Evolutionary conservation across 2,797 vertebrate species (phyloP).

Genomic region (Scolopax rusticola): DNA sequence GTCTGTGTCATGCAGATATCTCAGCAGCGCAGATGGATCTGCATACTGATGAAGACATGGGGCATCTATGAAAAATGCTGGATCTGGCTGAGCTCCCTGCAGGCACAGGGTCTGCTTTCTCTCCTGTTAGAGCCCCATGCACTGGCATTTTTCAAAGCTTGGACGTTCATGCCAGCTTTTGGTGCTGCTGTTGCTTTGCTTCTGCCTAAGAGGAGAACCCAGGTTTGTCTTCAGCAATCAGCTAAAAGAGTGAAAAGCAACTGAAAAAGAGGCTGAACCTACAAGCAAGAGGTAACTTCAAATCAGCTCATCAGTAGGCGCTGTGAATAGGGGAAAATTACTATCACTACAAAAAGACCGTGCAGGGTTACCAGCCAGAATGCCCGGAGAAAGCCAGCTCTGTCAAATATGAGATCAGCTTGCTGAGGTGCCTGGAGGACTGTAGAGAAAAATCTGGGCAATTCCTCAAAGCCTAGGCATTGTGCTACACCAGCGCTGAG

Average conservation of each 20-base stretch:
- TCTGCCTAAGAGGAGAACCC: not conserved
- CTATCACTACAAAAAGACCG: not conserved
- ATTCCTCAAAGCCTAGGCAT: conserved; percentile 37
- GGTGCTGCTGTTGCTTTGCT: not conserved
- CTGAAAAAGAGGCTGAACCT: not conserved
- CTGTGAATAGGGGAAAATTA: not conserved
- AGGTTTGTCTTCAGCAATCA: conserved; percentile 11
- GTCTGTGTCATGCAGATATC: conserved; percentile 65
- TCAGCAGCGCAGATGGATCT: conserved; percentile 46
- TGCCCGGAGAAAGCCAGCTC: conserved; percentile 17
- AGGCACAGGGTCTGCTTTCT: conserved; percentile 14
- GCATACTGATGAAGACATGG: conserved; percentile 66
- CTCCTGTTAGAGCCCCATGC: not conserved
- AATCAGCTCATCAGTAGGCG: conserved; percentile 5
- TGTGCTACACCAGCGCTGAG: not conserved
- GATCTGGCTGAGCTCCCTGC: conserved; percentile 43
- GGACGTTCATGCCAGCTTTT: not conserved
- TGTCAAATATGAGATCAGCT: not conserved
- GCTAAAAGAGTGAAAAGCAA: not conserved
- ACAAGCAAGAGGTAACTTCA: not conserved
- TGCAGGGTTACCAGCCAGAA: conserved; percentile 6
- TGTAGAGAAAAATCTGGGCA: conserved; percentile 38
- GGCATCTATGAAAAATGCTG: conserved; percentile 28
- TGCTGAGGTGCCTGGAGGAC: conserved; percentile 17
- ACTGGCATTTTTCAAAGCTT: conserved; percentile 25